phyloP scores from a whole-genome alignment of 1,140 invertebrate species.

The Neodiprion virginianus region DNA sequence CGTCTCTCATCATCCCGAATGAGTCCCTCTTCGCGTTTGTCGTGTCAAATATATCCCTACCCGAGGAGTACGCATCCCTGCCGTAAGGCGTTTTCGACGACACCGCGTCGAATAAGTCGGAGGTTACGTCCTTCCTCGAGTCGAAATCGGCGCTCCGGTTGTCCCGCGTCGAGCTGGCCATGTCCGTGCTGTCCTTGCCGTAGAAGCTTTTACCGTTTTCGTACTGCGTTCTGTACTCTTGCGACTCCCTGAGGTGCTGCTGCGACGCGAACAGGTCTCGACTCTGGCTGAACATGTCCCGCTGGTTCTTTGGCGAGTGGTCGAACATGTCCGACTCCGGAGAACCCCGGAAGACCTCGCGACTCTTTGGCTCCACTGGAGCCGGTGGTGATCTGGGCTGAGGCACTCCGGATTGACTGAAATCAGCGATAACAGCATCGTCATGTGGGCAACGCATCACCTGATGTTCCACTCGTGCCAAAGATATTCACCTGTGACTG shows the following conservation, averaged over 20 bases:
- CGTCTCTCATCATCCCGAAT: slow-evolving; percentile 55
- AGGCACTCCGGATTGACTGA: slow-evolving; percentile 56
- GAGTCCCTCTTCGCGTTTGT: slow-evolving; percentile 53
- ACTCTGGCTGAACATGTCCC: slow-evolving; percentile 58
- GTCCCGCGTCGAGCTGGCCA: slow-evolving; percentile 47
- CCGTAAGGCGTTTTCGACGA: neutral
- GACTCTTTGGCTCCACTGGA: slow-evolving; percentile 73
- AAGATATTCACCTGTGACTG: slow-evolving; percentile 54
- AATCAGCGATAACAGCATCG: slow-evolving; percentile 19
- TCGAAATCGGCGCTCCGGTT: slow-evolving; percentile 53
- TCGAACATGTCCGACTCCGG: slow-evolving; percentile 70
- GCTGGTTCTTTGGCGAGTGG: slow-evolving; percentile 54
- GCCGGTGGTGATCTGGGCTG: slow-evolving; percentile 67
- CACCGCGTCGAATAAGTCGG: slow-evolving; percentile 57
- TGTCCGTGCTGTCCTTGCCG: slow-evolving; percentile 60
- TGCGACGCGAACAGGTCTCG: slow-evolving; percentile 55
- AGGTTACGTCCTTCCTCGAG: slow-evolving; percentile 51
- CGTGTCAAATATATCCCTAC: slow-evolving; percentile 52
- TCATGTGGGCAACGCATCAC: neutral
- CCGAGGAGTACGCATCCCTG: slow-evolving; percentile 30
- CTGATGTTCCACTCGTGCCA: neutral
- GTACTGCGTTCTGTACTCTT: slow-evolving; percentile 56
- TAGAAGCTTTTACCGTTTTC: slow-evolving; percentile 65
- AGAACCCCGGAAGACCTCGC: slow-evolving; percentile 71
- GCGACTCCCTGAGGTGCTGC: slow-evolving; percentile 50